phyloP scores from a whole-genome alignment of 1,140 invertebrate species.

The Paramacrobiotus metropolitanus region DNA sequence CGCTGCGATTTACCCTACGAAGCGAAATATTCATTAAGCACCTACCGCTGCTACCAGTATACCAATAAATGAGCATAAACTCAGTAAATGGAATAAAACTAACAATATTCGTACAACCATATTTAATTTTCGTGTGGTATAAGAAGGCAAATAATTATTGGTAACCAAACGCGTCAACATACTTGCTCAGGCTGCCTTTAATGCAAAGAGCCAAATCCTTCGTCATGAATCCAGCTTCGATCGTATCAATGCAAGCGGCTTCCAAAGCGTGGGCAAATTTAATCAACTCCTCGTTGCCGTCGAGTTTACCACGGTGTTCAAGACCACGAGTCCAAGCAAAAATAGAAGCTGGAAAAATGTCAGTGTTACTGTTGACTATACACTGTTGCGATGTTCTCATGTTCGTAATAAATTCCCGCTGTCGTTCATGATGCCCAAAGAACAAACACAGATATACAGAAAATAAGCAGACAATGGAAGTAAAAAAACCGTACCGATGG shows the following conservation, averaged over 20 bases:
- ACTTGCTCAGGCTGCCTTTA: slow-evolving; percentile 44
- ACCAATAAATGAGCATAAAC: too few species aligned
- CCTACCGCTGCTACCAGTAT: too few species aligned
- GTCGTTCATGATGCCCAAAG: neutral
- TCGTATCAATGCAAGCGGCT: slow-evolving; percentile 70
- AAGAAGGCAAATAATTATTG: too few species aligned
- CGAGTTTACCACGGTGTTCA: slow-evolving; percentile 70
- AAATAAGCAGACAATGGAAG: neutral
- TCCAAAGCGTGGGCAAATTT: slow-evolving; percentile 62
- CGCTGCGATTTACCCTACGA: slow-evolving; percentile 43
- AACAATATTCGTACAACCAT: neutral
- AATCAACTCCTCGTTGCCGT: slow-evolving; percentile 48
- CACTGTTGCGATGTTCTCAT: too few species aligned
- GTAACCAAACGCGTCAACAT: too few species aligned
- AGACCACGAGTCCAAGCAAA: slow-evolving; percentile 90
- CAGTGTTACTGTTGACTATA: too few species aligned
- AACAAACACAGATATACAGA: neutral
- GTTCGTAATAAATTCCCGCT: neutral
- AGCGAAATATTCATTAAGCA: slow-evolving; percentile 11
- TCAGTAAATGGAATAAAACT: neutral
- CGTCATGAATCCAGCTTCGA: slow-evolving; percentile 85
- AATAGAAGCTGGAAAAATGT: slow-evolving; percentile 48
- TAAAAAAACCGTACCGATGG: slow-evolving; percentile 38
- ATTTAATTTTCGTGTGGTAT: neutral
- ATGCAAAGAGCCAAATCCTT: slow-evolving; percentile 97